phyloP scores from a whole-genome alignment of 2,888 invertebrate species.

The Tenthredo mesomela region DNA sequence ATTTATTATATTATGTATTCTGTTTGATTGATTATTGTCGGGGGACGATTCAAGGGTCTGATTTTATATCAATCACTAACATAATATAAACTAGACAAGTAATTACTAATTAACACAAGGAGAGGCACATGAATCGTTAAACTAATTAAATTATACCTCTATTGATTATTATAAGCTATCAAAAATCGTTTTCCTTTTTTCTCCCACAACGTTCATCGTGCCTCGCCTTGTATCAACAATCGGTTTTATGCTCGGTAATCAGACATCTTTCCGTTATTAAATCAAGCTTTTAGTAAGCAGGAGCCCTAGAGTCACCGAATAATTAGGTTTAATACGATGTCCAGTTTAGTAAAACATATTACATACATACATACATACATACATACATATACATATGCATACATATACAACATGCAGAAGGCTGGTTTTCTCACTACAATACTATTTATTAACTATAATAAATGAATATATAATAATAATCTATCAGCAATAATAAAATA shows the following conservation, averaged over 20 bases:
- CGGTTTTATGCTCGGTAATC: neutral
- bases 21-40: constrained; percentile 42
- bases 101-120: neutral
- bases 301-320: neutral
- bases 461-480: neutral
- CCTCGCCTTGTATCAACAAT: neutral
- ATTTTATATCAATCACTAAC: neutral
- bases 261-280: neutral
- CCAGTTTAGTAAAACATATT: neutral
- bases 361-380: neutral
- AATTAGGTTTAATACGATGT: neutral
- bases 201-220: neutral
- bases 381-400: neutral
- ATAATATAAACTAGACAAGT: neutral
- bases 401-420: neutral
- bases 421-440: neutral
- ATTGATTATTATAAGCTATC: neutral
- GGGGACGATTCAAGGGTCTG: constrained; percentile 45
- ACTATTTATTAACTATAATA: neutral
- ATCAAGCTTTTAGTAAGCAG: neutral
- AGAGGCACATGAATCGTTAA: neutral
- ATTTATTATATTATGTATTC: constrained; percentile 8
- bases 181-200: neutral
- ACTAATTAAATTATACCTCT: neutral
- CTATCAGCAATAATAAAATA: neutral